Percentiles rank a stretch among this genome's conserved stretches.
These are phyloP conservation scores for Lacerta bilineata DNA, from an alignment of 2,797 vertebrate genomes.

Conservation along the genomic window DNA sequence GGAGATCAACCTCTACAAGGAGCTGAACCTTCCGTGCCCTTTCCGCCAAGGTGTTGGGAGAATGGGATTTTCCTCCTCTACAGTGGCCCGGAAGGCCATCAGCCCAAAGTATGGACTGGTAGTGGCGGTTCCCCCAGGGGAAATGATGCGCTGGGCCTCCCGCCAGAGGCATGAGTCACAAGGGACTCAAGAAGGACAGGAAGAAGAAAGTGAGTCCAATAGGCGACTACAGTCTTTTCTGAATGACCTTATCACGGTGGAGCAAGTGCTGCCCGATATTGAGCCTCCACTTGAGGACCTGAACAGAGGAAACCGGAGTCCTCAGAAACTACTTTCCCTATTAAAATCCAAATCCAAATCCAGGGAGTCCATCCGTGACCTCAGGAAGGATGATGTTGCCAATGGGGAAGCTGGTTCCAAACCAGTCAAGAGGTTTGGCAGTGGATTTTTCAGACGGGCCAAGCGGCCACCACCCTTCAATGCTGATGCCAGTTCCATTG, in stretches of 20 bases:
- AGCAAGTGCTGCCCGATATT: constrained; percentile 78
- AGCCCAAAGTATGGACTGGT: constrained; percentile 93
- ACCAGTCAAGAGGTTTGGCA: constrained; percentile 68
- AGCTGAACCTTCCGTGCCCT: constrained; percentile 84
- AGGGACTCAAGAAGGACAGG: constrained; percentile 51
- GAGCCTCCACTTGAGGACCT: constrained; percentile 69
- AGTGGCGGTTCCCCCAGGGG: constrained; percentile 79
- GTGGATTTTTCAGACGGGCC: constrained; percentile 70
- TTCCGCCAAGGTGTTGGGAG: constrained; percentile 51
- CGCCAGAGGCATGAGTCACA: constrained; percentile 70
- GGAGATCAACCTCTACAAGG: constrained; percentile 88
- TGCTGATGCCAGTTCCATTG: constrained; percentile 59
- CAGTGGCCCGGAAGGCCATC: constrained; percentile 91
- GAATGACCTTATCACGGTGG: constrained; percentile 77
- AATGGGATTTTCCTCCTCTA: constrained; percentile 77
- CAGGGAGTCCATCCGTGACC: constrained; percentile 69
- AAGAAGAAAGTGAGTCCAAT: constrained; percentile 74
- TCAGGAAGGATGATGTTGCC: constrained; percentile 63
- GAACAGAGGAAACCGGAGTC: constrained; percentile 69
- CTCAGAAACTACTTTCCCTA: constrained; percentile 67
- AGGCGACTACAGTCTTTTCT: constrained; percentile 79
- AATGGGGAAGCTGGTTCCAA: constrained; percentile 65
- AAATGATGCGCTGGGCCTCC: constrained; percentile 80
- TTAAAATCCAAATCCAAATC: constrained; percentile 72
- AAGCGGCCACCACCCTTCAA: constrained; percentile 66